A percentile compares a stretch with the other conserved stretches of the same genome.
Evolutionary conservation across 1,140 invertebrate species (phyloP).

Genomic region (Copidosoma floridanum): DNA sequence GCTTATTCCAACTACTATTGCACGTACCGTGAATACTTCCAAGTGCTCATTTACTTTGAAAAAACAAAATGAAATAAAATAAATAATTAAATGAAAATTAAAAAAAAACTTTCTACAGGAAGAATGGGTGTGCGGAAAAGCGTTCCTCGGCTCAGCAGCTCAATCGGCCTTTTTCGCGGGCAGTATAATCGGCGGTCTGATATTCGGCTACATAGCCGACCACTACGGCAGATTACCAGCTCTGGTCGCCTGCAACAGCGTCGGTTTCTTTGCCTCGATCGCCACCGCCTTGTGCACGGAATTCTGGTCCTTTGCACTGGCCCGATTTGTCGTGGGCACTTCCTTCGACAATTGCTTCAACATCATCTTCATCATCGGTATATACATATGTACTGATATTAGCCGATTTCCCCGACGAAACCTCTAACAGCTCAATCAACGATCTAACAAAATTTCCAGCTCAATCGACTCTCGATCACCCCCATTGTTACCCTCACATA

Average conservation of each 20-base stretch:
- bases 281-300: conserved; percentile 71
- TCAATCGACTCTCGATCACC: no score
- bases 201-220: conserved; percentile 59
- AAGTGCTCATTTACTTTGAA: no score
- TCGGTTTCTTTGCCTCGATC: conserved; percentile 76
- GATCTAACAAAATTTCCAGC: no score
- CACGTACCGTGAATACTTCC: no score
- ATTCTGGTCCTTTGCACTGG: conserved; percentile 75
- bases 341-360: conserved; percentile 89
- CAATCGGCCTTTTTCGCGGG: conserved; percentile 68
- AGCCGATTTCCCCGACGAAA: no score
- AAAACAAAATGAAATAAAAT: no score
- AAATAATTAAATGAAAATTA: no score
- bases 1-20: no score
- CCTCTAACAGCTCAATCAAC: no score
- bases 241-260: conserved; percentile 68
- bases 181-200: conserved; percentile 56
- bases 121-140: conserved; percentile 81
- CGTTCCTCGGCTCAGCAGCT: conserved; percentile 69
- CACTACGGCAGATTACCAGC: conserved; percentile 57
- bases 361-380: conserved; percentile 88
- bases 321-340: conserved; percentile 78
- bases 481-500: no score
- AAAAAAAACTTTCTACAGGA: conserved; percentile 61
- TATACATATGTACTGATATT: no score